Conservation (phyloP, 2,113 vertebrate species). For the Pontoporia blainvillei region DNA sequence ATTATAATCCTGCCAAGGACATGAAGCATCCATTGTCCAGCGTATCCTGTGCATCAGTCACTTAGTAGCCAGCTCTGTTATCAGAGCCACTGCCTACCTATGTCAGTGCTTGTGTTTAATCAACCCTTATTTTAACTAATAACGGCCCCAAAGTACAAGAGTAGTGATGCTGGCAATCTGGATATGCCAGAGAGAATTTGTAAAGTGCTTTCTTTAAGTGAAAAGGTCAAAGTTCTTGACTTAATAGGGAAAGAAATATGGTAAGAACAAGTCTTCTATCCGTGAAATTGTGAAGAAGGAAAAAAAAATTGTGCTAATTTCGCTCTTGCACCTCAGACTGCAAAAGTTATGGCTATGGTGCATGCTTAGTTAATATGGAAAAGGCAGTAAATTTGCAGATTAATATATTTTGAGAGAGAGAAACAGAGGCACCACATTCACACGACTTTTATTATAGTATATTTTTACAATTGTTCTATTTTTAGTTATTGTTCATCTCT, state of each 20-base stretch:
- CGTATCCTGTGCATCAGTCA: background rate
- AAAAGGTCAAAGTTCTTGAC: background rate
- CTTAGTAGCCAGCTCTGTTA: background rate
- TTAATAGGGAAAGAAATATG: background rate
- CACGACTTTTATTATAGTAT: background rate
- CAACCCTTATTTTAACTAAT: background rate
- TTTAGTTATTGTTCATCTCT: background rate
- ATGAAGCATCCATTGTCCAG: background rate
- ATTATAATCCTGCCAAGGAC: background rate
- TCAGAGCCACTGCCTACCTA: background rate
- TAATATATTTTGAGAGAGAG: background rate
- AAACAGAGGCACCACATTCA: background rate
- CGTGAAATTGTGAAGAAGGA: background rate
- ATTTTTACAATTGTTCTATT: background rate
- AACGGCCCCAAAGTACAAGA: background rate
- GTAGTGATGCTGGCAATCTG: background rate
- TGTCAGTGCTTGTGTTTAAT: background rate
- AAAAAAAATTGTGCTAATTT: background rate
- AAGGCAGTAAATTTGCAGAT: background rate
- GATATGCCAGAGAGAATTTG: background rate
- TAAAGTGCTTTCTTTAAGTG: background rate
- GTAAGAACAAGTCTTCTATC: background rate
- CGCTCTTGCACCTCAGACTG: background rate
- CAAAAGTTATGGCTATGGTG: background rate
- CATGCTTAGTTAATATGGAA: background rate